A percentile compares a stretch with the other conserved stretches of the same genome.
Evolutionary conservation across 1,140 invertebrate species (phyloP).

Genomic region (Cydia fagiglandana): DNA sequence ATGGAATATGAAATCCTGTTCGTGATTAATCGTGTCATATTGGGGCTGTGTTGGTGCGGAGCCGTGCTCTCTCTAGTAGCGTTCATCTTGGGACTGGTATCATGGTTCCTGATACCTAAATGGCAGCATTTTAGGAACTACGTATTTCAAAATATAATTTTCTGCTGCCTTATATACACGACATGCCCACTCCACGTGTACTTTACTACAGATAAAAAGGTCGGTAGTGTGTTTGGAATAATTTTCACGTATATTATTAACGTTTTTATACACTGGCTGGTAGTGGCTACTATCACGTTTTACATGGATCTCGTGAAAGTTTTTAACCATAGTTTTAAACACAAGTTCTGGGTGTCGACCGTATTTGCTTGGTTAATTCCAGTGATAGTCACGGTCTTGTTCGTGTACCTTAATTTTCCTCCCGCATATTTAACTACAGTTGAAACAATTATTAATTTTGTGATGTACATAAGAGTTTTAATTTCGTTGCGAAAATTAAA

Average conservation of each 20-base stretch:
- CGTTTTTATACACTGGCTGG: constrained; percentile 16
- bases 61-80: background rate
- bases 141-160: constrained; percentile 20
- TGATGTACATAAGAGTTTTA: background rate
- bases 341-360: background rate
- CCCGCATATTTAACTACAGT: constrained; percentile 15
- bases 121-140: constrained; percentile 22
- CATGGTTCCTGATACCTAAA: background rate
- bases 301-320: constrained; percentile 14
- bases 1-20: background rate
- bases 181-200: constrained; percentile 15
- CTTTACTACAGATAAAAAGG: background rate
- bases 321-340: background rate
- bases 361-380: constrained; percentile 19
- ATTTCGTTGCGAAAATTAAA: background rate
- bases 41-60: background rate
- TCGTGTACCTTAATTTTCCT: background rate
- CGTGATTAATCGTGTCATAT: background rate
- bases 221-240: background rate
- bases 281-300: constrained; percentile 10
- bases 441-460: constrained; percentile 21
- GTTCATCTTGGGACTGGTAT: constrained; percentile 9
- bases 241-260: constrained; percentile 17
- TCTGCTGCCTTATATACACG: background rate
- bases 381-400: background rate